Conservation (phyloP, 2,797 vertebrate species). For the Coregonus ussuriensis region DNA sequence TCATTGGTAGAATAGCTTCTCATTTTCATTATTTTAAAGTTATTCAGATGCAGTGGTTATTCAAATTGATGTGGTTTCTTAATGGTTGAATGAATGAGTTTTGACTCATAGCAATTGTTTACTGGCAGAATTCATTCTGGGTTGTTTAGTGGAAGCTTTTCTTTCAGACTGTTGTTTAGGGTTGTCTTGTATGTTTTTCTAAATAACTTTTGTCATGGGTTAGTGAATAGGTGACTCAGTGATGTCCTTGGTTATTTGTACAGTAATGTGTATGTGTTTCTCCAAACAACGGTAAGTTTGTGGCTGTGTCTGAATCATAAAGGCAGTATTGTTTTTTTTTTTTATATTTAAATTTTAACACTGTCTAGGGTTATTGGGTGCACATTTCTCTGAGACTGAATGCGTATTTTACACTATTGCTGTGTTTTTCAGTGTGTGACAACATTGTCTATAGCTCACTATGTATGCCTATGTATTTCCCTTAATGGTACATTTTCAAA, state of each 20-base stretch:
- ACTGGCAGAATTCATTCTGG: neutral
- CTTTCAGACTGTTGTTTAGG: neutral
- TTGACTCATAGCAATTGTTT: neutral
- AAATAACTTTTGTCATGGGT: neutral
- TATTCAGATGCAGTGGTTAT: neutral
- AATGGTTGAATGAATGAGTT: neutral
- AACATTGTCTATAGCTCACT: too few species aligned
- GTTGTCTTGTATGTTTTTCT: neutral
- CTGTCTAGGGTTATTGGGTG: too few species aligned
- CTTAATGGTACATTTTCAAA: too few species aligned
- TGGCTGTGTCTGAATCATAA: conserved; percentile 25
- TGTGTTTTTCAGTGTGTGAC: too few species aligned
- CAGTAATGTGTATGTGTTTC: conserved; percentile 16
- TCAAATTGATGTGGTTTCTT: neutral
- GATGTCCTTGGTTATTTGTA: conserved; percentile 5
- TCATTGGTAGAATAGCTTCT: too few species aligned
- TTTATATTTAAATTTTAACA: neutral
- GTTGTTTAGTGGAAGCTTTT: neutral
- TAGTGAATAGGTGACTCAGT: conserved; percentile 3
- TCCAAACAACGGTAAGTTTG: neutral
- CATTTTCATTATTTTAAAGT: too few species aligned
- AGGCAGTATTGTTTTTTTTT: conserved; percentile 2
- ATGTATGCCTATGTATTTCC: too few species aligned
- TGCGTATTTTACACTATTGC: too few species aligned
- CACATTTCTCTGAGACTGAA: too few species aligned